Base-by-base conservation (phyloP, 2,113 vertebrate genomes). In the Siphamia tubifer region DNA sequence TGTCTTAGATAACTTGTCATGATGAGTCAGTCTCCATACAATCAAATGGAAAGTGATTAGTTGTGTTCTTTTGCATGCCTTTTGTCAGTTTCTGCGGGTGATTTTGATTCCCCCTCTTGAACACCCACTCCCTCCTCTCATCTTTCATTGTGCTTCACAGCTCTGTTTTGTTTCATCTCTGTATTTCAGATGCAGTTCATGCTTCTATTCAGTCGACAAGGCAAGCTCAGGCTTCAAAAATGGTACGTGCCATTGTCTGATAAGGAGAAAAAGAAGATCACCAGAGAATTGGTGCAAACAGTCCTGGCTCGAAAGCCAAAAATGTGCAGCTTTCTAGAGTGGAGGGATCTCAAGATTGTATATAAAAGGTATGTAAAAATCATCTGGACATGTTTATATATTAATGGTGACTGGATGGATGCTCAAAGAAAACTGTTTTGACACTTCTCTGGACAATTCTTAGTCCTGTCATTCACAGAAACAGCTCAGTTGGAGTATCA, bases 251-350 rank as follows among this genome's bases (percentile, higher is more conserved):
- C 97, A 2, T 89, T 99, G 62, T 98, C 94, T 72, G 98, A 99
- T 87, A 98, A 98, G 92, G 98, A 99, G 89, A 99, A 98, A 89
- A 98, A 98, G 91, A 99, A 99, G 92, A 98, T 99, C 89, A 97
- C 96, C 70, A 94, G 97, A 81, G 98, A 99, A 91, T 86, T 99
- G 92, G 96, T 98, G 70, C 96, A 98, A 89, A 98, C 96, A 0
- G 94, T 99, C 15, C 93, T 99, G 91, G 95, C 96, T 9, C 93
- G 96, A 44, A 99, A 99, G 68, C 97, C 97, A 57, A 99, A 98
- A 91, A 99, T 98, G 96, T 98, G 97, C 94, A 98, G 96, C 91
- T 99, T 99, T 74, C 89, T 99, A 79, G 98, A 99, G 78, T 99
- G 97, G 92, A 84, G 92, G 25, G 92, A 93, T 65, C 89, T 92